Evolutionary conservation across 1,140 invertebrate genomes (phyloP).

Genomic region (Aplysia californica): DNA sequence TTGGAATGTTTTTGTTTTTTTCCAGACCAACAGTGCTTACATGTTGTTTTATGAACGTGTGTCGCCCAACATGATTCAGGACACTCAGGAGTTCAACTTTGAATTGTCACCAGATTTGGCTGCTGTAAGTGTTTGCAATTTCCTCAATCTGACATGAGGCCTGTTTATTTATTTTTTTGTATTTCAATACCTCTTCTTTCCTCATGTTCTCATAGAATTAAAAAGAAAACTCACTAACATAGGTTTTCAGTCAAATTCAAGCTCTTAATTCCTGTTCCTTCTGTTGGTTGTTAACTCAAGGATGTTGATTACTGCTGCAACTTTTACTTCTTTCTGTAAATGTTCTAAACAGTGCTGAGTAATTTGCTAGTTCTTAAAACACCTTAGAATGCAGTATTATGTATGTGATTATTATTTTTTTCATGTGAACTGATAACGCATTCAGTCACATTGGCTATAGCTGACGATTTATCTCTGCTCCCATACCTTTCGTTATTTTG

Average conservation of each 20-base stretch:
- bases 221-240: too few species aligned
- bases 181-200: constrained; percentile 80
- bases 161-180: constrained; percentile 76
- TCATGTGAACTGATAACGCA: too few species aligned
- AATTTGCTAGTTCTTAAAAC: too few species aligned
- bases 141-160: too few species aligned
- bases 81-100: constrained; percentile 58
- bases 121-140: constrained; percentile 60
- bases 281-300: too few species aligned
- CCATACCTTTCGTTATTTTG: too few species aligned
- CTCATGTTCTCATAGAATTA: background rate
- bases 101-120: constrained; percentile 61
- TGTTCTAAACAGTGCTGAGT: background rate
- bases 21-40: constrained; percentile 91
- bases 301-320: background rate
- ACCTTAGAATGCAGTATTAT: too few species aligned
- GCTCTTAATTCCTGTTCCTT: too few species aligned
- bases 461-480: too few species aligned
- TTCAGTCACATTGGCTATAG: too few species aligned
- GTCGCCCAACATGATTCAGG: constrained; percentile 63
- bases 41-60: constrained; percentile 94
- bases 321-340: background rate
- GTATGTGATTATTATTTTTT: too few species aligned
- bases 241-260: too few species aligned
- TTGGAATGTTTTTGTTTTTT: constrained; percentile 2